These are phyloP conservation scores for Platycheirus rosarum DNA, from an alignment of 2,888 invertebrate genomes.

Conservation along the genomic window DNA sequence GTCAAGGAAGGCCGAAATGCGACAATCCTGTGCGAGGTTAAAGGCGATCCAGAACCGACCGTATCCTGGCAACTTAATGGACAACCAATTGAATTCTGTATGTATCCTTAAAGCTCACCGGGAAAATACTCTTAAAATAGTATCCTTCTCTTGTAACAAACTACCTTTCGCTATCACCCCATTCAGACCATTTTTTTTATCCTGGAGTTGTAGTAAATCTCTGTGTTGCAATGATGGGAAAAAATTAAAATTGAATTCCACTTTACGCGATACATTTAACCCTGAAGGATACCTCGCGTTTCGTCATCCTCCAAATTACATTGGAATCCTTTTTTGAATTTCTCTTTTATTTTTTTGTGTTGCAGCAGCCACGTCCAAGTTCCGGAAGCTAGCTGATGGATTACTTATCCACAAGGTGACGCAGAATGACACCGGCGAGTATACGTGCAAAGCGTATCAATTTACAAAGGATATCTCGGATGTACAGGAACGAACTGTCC, in stretches of 20 bases:
- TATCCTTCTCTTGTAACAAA: background rate
- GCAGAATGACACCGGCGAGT: constrained; percentile 84
- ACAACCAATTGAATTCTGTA: constrained; percentile 78
- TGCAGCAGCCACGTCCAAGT: constrained; percentile 81
- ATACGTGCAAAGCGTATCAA: constrained; percentile 85
- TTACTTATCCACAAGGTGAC: constrained; percentile 84
- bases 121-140: constrained; percentile 30
- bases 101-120: constrained; percentile 20
- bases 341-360: constrained; percentile 38
- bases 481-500: constrained; percentile 84
- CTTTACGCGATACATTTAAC: too few species aligned
- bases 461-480: constrained; percentile 83
- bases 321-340: constrained; percentile 11
- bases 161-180: background rate
- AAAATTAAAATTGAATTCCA: constrained; percentile 65
- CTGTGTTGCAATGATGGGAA: constrained; percentile 50
- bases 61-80: constrained; percentile 83
- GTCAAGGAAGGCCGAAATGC: constrained; percentile 84
- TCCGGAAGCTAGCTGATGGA: constrained; percentile 84
- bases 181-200: constrained; percentile 25
- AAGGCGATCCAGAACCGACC: constrained; percentile 83
- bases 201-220: background rate
- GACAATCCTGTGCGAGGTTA: constrained; percentile 82
- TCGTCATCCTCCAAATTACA: constrained; percentile 18
- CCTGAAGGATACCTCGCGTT: constrained; percentile 11